Conservation (phyloP, 1,140 invertebrate genomes). For the Lepidurus packardi region DNA sequence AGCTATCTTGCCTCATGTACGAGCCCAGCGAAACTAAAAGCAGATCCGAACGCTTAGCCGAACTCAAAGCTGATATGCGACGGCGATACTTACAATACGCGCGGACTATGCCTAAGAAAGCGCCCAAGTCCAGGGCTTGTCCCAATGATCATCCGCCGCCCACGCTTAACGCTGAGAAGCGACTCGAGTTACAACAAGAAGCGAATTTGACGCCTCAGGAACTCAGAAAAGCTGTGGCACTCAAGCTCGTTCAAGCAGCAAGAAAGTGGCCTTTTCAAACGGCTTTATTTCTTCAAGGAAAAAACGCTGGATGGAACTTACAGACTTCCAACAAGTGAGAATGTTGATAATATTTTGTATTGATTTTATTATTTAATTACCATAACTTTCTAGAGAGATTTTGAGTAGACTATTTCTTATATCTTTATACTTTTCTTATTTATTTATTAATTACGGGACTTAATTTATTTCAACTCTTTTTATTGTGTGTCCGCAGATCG, state of each 20-base stretch:
- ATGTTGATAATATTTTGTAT: not conserved
- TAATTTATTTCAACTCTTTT: too few species aligned
- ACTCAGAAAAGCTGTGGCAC: not conserved
- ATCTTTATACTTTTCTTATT: too few species aligned
- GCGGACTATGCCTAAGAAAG: not conserved
- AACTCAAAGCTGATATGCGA: slow-evolving; percentile 29
- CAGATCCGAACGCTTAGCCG: not conserved
- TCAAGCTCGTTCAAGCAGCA: slow-evolving; percentile 35
- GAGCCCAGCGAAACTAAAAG: not conserved
- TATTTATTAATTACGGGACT: too few species aligned
- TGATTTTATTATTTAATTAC: not conserved
- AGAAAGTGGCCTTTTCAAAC: slow-evolving; percentile 37
- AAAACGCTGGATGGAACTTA: not conserved
- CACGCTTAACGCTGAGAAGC: not conserved
- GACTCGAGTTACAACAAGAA: not conserved
- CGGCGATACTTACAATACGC: slow-evolving; percentile 30
- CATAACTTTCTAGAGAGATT: too few species aligned
- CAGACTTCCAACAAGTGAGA: slow-evolving; percentile 31
- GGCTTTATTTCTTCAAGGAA: slow-evolving; percentile 35
- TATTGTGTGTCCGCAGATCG: slow-evolving; percentile 39
- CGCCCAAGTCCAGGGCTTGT: not conserved
- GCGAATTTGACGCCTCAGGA: not conserved
- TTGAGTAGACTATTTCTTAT: too few species aligned
- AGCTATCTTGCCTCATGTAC: not conserved
- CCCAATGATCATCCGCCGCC: not conserved